A percentile compares a stretch with the other conserved stretches of the same genome.
Evolutionary conservation across 2,797 vertebrate genomes (phyloP).

Genomic region (Centroberyx gerrardi): DNA sequence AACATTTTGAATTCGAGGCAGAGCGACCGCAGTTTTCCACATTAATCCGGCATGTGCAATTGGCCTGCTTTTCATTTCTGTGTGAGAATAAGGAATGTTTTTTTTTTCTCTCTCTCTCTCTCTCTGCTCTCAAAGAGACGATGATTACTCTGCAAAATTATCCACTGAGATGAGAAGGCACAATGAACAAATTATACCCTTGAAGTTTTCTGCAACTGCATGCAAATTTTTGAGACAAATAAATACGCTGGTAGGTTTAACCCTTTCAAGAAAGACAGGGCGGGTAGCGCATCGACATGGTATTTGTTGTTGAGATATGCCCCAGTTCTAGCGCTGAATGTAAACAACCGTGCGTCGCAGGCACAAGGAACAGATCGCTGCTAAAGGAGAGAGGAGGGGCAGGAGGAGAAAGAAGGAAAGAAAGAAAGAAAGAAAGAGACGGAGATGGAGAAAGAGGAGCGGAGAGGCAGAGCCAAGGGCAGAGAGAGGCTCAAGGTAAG

Average conservation of each 20-base stretch:
- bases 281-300: background rate
- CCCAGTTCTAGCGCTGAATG: constrained; percentile 19
- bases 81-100: constrained; percentile 54
- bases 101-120: constrained; percentile 20
- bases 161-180: constrained; percentile 49
- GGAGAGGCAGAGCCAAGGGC: background rate
- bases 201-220: constrained; percentile 45
- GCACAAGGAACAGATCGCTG: constrained; percentile 39
- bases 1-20: constrained; percentile 42
- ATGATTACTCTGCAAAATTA: constrained; percentile 53
- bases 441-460: background rate
- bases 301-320: constrained; percentile 42
- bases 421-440: no score
- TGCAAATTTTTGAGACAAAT: constrained; percentile 35
- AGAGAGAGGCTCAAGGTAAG: no score
- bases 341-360: constrained; percentile 32
- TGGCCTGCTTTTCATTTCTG: constrained; percentile 57
- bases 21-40: constrained; percentile 61
- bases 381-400: background rate
- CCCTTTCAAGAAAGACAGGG: constrained; percentile 3
- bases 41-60: constrained; percentile 61
- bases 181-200: constrained; percentile 60
- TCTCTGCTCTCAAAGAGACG: constrained; percentile 48
- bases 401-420: no score
- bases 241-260: constrained; percentile 41